These are phyloP conservation scores for Rhingia campestris DNA, from an alignment of 2,888 invertebrate genomes.

Conservation along the genomic window DNA sequence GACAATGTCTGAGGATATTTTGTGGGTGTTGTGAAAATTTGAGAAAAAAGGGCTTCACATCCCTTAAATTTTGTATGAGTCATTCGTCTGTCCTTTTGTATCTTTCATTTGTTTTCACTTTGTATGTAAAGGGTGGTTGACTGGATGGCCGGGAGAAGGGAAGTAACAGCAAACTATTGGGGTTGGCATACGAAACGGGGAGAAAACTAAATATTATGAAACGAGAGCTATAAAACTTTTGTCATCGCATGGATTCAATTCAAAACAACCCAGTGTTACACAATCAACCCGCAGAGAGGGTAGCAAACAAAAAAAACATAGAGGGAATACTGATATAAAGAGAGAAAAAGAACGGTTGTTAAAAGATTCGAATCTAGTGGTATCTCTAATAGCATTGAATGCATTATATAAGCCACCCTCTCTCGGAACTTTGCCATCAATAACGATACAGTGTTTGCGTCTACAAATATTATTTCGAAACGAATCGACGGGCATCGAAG, in stretches of 20 bases:
- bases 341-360: slow-evolving; percentile 59
- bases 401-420: slow-evolving; percentile 70
- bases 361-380: slow-evolving; percentile 67
- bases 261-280: slow-evolving; percentile 44
- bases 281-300: slow-evolving; percentile 44
- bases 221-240: slow-evolving; percentile 70
- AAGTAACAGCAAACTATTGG: slow-evolving; percentile 67
- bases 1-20: not conserved
- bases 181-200: slow-evolving; percentile 1
- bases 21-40: slow-evolving; percentile 19
- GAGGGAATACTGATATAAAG: slow-evolving; percentile 35
- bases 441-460: slow-evolving; percentile 50
- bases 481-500: slow-evolving; percentile 28
- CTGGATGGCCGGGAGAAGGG: not conserved
- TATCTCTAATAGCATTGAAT: slow-evolving; percentile 69
- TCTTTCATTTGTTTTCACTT: slow-evolving; percentile 50
- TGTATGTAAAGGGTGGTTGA: slow-evolving; percentile 40
- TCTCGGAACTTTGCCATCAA: slow-evolving; percentile 60
- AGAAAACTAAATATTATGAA: slow-evolving; percentile 67
- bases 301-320: not conserved
- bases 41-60: slow-evolving; percentile 1
- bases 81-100: slow-evolving; percentile 61
- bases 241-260: slow-evolving; percentile 53
- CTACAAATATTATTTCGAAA: slow-evolving; percentile 54
- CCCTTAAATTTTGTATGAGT: slow-evolving; percentile 55